Evolutionary conservation across 35 echinoderm and acorn worm species (phyloP), one percentile per base, ranked within the genome.

Genomic region (Strongylocentrotus purpuratus): DNA sequence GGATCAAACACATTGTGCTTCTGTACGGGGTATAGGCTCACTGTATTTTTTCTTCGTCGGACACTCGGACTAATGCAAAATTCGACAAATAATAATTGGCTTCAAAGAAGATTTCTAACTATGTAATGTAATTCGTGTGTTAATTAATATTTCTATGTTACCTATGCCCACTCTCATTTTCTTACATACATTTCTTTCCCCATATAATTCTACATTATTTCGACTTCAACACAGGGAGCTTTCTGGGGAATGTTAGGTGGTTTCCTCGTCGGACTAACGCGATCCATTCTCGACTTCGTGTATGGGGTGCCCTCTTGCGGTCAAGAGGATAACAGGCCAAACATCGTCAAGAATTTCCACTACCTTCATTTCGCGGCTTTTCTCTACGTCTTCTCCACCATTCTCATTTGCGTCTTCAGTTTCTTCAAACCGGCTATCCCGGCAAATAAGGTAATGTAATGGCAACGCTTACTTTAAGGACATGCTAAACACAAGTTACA

Each of bases 331-430:
- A 92, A 61, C 18, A 95, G 98, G 31, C 96, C 96, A 17, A 65
- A 46, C 58, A 55, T 99, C 7, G 32, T 99, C 9, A 85, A 52
- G 10, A 94, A 99, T 85, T 96, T 97, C 88, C 98, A 99, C 70
- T 99, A 94, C 52, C 95, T 99, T 2, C 96, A 99, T 91, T 99
- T 99, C 92, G 98, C 97, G n/a, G 86, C 95, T 25, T 94, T 97
- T 22, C 94, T 97, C 41, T 99, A 97, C 90, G 92, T 22, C 7
- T 45, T 95, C n/a, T 85, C 94, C 20, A 33, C 89, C 11, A 89
- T 97, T 20, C 86, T 94, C 13, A 97, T 95, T 6, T 94, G 96
- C 47, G 88, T 97, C 14, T 86, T 99, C 33, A 99, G 98, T 93
- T 32, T 99, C 78, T 65, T 99, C 58, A 96, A 95, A 32, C 58